These are phyloP conservation scores for Dexiosoma caninum DNA, from an alignment of 2,888 invertebrate genomes.

Conservation along the genomic window DNA sequence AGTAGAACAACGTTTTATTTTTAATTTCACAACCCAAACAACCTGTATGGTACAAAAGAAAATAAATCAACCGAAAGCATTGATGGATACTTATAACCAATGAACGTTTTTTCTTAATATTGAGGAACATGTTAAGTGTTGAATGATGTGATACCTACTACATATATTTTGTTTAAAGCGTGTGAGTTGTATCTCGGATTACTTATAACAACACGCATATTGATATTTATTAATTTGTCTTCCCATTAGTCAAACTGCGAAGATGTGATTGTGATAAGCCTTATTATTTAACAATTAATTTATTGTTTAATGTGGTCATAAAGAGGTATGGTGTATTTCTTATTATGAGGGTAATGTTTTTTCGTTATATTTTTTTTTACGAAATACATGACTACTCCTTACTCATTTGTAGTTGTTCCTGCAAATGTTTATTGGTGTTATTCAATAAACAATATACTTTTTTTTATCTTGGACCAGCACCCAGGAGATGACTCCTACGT, in stretches of 20 bases:
- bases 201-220: slow-evolving; percentile 28
- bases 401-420: no score
- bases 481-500: no score
- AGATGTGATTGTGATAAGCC: slow-evolving; percentile 13
- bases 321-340: not conserved
- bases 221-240: slow-evolving; percentile 32
- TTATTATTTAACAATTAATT: slow-evolving; percentile 43
- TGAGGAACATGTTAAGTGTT: not conserved
- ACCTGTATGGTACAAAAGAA: slow-evolving; percentile 67
- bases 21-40: slow-evolving; percentile 65
- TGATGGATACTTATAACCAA: slow-evolving; percentile 62
- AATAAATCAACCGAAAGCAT: slow-evolving; percentile 68
- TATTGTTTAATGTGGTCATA: not conserved
- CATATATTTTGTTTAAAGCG: not conserved
- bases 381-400: no score
- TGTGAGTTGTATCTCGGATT: no score
- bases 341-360: no score
- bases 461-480: no score
- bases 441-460: no score
- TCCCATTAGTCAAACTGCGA: not conserved
- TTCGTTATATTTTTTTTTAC: no score
- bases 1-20: slow-evolving; percentile 19
- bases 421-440: no score
- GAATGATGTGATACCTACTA: not conserved
- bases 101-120: not conserved